Evolutionary conservation across 2,113 vertebrate species (phyloP), one percentile per base, ranked within the genome.

Genomic region (Oryzias celebensis): DNA sequence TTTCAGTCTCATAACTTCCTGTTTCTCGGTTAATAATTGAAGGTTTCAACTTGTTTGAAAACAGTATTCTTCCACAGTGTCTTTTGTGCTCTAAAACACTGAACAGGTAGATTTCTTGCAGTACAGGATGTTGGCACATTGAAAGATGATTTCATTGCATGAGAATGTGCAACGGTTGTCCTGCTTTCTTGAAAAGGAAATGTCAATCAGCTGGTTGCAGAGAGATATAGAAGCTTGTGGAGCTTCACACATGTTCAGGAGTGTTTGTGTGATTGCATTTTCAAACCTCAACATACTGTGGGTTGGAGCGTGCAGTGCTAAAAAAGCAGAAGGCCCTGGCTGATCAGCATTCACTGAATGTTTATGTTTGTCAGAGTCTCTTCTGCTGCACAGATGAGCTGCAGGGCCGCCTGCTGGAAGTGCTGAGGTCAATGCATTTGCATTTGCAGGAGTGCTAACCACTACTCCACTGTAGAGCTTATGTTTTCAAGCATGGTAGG

Each of bases 1-100:
- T 77, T 43, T 70, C 52, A 42, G 28, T 45, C 12, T 76, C 49
- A 62, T 14, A 41, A 71, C 81, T 75, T 82, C 81, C 74, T 78
- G 70, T 47, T 64, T 81, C 65, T 75, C 61, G 52, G 63, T 59
- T 59, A 76, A 66, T 65, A 52, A 57, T 69, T 58, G 57, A 56
- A 62, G 16, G 41, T 8, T 36, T 62, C 23, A 16, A 28, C 56
- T 43, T n/a, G 56, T 63, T 65, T 58, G 53, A 58, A 58, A 79
- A 68, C 62, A 57, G 65, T 10, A 45, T 7, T 17, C 1, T 18
- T 62, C 22, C 41, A 1, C 50, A 14, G 4, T 22, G 36, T 41
- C 31, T 42, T 57, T n/a, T 18, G 31, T 23, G 43, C 20, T 51
- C 46, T 61, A 13, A 44, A 45, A 28, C 14, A 22, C 2, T 4